Evolutionary conservation across 92 coral and sea anemone genomes (phyloP), one percentile per base, ranked within the genome.

Genomic region (Epizoanthus scotinus): DNA sequence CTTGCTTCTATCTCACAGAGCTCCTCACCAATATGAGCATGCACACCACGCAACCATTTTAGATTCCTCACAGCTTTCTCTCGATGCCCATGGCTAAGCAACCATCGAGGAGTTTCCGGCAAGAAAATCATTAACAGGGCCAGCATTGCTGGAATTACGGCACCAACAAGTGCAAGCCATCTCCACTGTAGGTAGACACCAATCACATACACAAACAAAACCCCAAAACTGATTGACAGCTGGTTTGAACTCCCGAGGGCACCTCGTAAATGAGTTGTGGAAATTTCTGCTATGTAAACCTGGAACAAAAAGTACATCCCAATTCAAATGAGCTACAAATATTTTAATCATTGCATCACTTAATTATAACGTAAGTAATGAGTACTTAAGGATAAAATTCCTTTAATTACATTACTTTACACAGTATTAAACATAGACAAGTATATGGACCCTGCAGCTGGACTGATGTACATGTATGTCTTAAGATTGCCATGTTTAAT

Each of bases 31-130:
- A 88, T 75, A 31, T 85, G 94, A 20, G 84, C 84, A 15, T 42
- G 31, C 19, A 86, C 34, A 20, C 94, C 94, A 27, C 97, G 85
- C 57, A 95, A 63, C 92, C 94, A 89, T n/a, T 50, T 70, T 25
- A 95, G 86, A 63, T 88, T 79, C 57, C 73, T 73, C 12, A 86
- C 31, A 26, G 98, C 97, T 55, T 89, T 87, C 38, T 77, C 67
- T 54, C 78, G 81, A 71, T 81, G 73, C 13, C 84, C 78, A 42
- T 93, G 93, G 49, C 31, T 82, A 1, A 95, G 73, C 29, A 84
- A 91, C 98, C 98, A 95, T 28, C 97, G 90, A 1, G 98, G 97
- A 19, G 93, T 92, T 71, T 90, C 98, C 0, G 94, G 94, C 89
- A 95, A 79, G 44, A 70, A 79, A 6, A 66, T 8, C 98, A 95